These are phyloP conservation scores for Lasioglossum vierecki DNA, from an alignment of 2,888 invertebrate genomes.

Conservation along the genomic window DNA sequence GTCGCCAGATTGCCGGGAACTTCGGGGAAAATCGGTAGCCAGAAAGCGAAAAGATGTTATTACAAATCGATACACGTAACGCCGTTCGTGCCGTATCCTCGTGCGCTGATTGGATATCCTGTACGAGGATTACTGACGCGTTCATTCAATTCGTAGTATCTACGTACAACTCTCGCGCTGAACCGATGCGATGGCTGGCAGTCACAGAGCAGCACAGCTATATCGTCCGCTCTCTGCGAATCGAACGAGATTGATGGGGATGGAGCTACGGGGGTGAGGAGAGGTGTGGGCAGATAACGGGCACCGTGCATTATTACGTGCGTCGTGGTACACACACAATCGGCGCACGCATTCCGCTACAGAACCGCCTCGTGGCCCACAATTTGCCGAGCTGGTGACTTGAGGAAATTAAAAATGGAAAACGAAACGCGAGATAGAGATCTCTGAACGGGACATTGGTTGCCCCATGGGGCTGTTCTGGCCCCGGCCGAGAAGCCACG, in stretches of 20 bases:
- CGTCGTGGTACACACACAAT: slow-evolving; percentile 49
- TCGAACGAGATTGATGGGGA: slow-evolving; percentile 29
- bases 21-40: not conserved
- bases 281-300: slow-evolving; percentile 60
- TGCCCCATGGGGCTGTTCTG: not conserved
- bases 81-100: slow-evolving; percentile 40
- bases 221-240: slow-evolving; percentile 33
- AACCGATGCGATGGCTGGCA: slow-evolving; percentile 48
- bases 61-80: slow-evolving; percentile 32
- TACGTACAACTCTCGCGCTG: slow-evolving; percentile 45
- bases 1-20: not conserved
- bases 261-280: not conserved
- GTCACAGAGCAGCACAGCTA: slow-evolving; percentile 34
- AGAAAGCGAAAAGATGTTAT: slow-evolving; percentile 11
- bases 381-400: slow-evolving; percentile 21
- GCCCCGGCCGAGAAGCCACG: not conserved
- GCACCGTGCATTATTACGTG: slow-evolving; percentile 62
- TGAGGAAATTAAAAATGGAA: not conserved
- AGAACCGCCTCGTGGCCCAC: slow-evolving; percentile 6
- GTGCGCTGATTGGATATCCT: slow-evolving; percentile 63
- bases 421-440: not conserved
- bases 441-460: not conserved
- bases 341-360: slow-evolving; percentile 37
- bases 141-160: slow-evolving; percentile 67
- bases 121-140: slow-evolving; percentile 62